Evolutionary conservation across 2,113 vertebrate species (phyloP).

Genomic region (Formicarius rufipectus): DNA sequence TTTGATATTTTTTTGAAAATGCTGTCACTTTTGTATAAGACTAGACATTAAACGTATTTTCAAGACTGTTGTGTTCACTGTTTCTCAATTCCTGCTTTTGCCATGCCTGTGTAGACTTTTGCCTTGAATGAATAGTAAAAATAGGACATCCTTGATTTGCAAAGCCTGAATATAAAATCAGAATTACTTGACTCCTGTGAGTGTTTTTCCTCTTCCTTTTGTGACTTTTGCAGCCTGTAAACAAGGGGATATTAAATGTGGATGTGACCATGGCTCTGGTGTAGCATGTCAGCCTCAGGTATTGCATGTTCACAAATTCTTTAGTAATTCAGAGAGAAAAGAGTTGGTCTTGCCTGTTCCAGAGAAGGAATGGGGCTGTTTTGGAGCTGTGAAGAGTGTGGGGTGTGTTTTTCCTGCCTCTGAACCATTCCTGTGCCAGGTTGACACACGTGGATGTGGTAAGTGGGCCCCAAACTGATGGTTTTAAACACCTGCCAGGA

Average conservation of each 20-base stretch:
- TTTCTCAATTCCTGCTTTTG: slow-evolving; percentile 58
- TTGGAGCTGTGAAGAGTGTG: neutral
- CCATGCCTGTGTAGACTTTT: slow-evolving; percentile 59
- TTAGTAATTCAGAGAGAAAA: neutral
- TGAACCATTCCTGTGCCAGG: neutral
- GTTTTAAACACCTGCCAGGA: neutral
- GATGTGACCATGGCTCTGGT: rapidly evolving
- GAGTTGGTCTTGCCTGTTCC: neutral
- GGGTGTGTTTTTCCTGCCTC: neutral
- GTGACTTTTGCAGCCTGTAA: neutral
- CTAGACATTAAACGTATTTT: slow-evolving; percentile 79
- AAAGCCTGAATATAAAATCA: slow-evolving; percentile 68
- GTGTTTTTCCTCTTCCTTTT: slow-evolving; percentile 66
- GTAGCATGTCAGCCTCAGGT: neutral
- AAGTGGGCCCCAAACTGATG: neutral
- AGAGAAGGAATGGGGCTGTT: neutral
- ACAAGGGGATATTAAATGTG: neutral
- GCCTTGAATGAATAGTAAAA: slow-evolving; percentile 57
- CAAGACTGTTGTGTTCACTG: slow-evolving; percentile 58
- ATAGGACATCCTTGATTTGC: slow-evolving; percentile 55
- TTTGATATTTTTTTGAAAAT: slow-evolving; percentile 82
- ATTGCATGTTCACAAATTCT: neutral
- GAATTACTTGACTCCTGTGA: slow-evolving; percentile 54
- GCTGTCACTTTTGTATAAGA: slow-evolving; percentile 80
- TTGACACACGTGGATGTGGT: neutral